Conservation (phyloP, 2,113 vertebrate species). For the Sisor rabdophorus region DNA sequence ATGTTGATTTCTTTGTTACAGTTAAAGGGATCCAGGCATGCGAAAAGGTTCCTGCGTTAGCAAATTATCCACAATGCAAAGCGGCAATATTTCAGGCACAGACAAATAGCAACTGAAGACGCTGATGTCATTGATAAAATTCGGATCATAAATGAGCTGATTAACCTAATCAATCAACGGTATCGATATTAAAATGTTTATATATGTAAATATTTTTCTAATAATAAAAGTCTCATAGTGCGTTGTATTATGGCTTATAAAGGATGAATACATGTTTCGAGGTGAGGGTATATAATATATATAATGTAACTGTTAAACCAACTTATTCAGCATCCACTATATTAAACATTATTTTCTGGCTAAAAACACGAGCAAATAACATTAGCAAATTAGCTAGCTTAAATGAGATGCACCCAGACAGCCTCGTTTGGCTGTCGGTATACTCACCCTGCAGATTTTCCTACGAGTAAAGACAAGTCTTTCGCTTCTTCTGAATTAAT, state of each 20-base stretch:
- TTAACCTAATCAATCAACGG: too few relatives aligned
- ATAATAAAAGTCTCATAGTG: too few relatives aligned
- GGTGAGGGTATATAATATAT: too few relatives aligned
- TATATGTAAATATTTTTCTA: too few relatives aligned
- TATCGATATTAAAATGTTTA: too few relatives aligned
- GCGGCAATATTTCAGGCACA: neutral
- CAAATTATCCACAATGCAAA: neutral
- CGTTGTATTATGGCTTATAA: too few relatives aligned
- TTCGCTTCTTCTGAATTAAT: neutral
- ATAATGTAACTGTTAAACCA: too few relatives aligned
- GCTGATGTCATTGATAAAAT: neutral
- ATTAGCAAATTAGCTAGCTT: constrained; percentile 1
- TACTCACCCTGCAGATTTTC: constrained; percentile 25
- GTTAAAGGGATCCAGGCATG: too few relatives aligned
- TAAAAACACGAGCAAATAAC: neutral
- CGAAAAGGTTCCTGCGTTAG: neutral
- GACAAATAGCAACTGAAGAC: too few relatives aligned
- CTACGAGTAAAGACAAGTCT: neutral
- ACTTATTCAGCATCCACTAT: too few relatives aligned
- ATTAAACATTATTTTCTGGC: neutral
- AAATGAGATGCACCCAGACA: neutral
- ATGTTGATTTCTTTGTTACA: neutral
- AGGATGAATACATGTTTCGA: too few relatives aligned
- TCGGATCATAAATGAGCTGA: too few relatives aligned
- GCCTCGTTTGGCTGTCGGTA: neutral